Evolutionary conservation across 1,140 invertebrate genomes (phyloP).

Genomic region (Danaus plexippus): DNA sequence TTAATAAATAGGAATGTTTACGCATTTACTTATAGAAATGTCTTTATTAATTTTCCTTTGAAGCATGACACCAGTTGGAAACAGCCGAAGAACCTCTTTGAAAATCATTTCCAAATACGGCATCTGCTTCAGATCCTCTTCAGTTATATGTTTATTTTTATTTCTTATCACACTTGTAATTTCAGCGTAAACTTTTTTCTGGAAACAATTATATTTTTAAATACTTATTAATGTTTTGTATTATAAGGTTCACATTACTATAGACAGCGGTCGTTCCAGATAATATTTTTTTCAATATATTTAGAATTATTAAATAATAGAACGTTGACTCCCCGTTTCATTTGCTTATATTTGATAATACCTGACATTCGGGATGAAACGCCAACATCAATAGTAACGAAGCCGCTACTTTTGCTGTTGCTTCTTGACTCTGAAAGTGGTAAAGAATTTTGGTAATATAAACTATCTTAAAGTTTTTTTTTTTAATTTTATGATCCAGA

Average conservation of each 20-base stretch:
- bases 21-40: conserved; percentile 43
- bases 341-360: conserved; percentile 16
- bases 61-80: conserved; percentile 44
- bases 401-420: conserved; percentile 67
- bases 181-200: conserved; percentile 49
- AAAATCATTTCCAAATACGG: conserved; percentile 49
- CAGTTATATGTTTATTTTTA: conserved; percentile 27
- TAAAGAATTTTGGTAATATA: too few relatives aligned
- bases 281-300: too few relatives aligned
- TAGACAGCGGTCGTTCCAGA: too few relatives aligned
- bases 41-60: conserved; percentile 49
- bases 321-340: too few relatives aligned
- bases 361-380: conserved; percentile 74
- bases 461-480: too few relatives aligned
- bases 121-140: conserved; percentile 44
- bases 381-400: conserved; percentile 70
- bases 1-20: too few relatives aligned
- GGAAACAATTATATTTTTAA: neutral
- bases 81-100: conserved; percentile 47
- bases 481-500: too few relatives aligned
- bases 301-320: too few relatives aligned
- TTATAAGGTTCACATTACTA: too few relatives aligned
- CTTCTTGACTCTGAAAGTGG: conserved; percentile 80
- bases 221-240: too few relatives aligned
- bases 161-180: conserved; percentile 34